Base-by-base conservation (phyloP, 2,888 invertebrate genomes). In the Lamproptera curius region DNA sequence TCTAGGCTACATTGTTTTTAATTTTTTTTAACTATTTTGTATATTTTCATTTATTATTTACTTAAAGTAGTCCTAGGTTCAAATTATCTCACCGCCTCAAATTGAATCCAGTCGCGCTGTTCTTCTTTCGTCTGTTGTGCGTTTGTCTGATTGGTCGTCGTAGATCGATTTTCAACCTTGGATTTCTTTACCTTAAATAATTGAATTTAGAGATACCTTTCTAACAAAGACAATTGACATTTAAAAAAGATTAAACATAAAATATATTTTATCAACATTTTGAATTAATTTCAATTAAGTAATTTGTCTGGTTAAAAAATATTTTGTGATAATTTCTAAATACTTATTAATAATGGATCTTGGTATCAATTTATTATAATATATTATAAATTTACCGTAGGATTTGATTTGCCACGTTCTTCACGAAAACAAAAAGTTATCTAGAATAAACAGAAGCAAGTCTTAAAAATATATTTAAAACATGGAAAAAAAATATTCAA, bases 51-150 rank as follows among this genome's bases (percentile, higher is more conserved):
- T n/a, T n/a, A n/a, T n/a, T n/a, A n/a, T n/a, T n/a, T n/a, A n/a
- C n/a, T n/a, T n/a, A n/a, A n/a, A n/a, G n/a, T n/a, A n/a, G n/a
- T n/a, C n/a, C n/a, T n/a, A n/a, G n/a, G n/a, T n/a, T n/a, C n/a
- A n/a, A n/a, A n/a, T n/a, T n/a, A 20, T 6, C 20, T 60, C 59
- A 84, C 84, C 46, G 59, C 15, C 10, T 58, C 52, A 52, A 55
- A 81, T 20, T 55, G 64, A 1, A 82, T 55, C 85, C 85, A 86
- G 51, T 84, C 79, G 0, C 77, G 65, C 1, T 81, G 42, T 41
- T 84, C 84, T 6, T 77, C 77, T 50, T 71, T 82, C 2, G 54
- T 15, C 20, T 61, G 63, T n/a, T 58, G 52, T 0, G 40, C 43
- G 0, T 48, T 16, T 8, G 41, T 16, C 1, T 45, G 48, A 10